Conservation (phyloP, 2,113 vertebrate species). For the Gallinago paraguaiae region DNA sequence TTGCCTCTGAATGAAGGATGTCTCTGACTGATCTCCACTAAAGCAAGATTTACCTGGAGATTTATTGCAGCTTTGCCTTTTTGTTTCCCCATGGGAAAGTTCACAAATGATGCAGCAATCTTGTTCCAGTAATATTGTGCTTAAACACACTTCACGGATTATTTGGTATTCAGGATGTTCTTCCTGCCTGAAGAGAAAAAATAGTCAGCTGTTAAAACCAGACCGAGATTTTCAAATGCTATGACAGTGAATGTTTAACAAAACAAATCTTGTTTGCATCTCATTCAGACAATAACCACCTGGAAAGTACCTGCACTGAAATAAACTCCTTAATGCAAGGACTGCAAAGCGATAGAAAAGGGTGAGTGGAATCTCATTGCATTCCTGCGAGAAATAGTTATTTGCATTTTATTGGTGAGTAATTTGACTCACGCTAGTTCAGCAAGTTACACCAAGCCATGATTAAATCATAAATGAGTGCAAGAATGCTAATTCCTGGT, state of each 20-base stretch:
- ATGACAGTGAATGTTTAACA: constrained; percentile 8
- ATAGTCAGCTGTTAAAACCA: constrained; percentile 16
- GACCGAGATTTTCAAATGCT: constrained; percentile 3
- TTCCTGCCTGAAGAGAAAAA: not conserved
- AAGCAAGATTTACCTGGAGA: constrained; percentile 62
- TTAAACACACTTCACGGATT: constrained; percentile 62
- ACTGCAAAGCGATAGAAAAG: not conserved
- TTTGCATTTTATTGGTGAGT: constrained; percentile 18
- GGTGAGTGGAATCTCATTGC: constrained; percentile 22
- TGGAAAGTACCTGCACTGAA: not conserved
- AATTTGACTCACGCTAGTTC: not conserved
- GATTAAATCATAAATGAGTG: not conserved
- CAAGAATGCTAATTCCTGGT: not conserved
- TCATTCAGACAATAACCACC: not conserved
- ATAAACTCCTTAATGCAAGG: constrained; percentile 10
- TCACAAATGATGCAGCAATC: constrained; percentile 68
- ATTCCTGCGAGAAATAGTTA: not conserved
- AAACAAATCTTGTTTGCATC: constrained; percentile 4
- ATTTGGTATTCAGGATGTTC: constrained; percentile 56
- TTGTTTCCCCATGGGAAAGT: constrained; percentile 64
- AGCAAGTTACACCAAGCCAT: not conserved
- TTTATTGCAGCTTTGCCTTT: constrained; percentile 59
- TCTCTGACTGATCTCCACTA: constrained; percentile 46
- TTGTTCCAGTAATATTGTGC: constrained; percentile 53
- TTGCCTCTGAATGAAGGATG: constrained; percentile 33